These are phyloP conservation scores for Ennomos fuscantarius DNA, from an alignment of 2,888 invertebrate species.

Conservation along the genomic window DNA sequence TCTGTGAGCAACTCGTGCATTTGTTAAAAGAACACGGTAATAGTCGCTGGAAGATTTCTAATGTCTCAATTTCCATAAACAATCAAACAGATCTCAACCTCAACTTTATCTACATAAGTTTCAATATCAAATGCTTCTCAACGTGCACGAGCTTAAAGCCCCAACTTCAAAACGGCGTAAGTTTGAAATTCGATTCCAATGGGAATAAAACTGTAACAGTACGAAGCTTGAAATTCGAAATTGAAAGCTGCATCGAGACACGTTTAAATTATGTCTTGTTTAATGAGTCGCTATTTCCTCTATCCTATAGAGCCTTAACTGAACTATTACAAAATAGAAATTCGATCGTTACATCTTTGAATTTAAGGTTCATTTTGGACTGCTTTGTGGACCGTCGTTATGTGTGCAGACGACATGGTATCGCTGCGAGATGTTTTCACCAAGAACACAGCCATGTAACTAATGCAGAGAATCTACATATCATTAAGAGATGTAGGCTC, in stretches of 20 bases:
- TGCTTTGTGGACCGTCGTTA: conserved; percentile 40
- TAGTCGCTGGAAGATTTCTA: conserved; percentile 81
- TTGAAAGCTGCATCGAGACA: conserved; percentile 48
- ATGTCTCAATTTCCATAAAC: conserved; percentile 78
- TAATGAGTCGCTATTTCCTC: conserved; percentile 75
- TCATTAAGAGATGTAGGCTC: conserved; percentile 83
- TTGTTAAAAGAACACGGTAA: conserved; percentile 84
- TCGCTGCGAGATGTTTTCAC: conserved; percentile 81
- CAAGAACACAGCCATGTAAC: conserved; percentile 83
- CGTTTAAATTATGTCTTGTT: conserved; percentile 84
- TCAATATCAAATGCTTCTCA: conserved; percentile 46
- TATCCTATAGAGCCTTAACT: conserved; percentile 45
- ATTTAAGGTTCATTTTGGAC: conserved; percentile 41
- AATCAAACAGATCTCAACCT: conserved; percentile 50
- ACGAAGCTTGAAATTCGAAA: conserved; percentile 49
- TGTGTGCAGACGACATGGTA: conserved; percentile 40
- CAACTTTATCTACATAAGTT: conserved; percentile 39
- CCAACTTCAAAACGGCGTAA: conserved; percentile 56
- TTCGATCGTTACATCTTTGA: conserved; percentile 24
- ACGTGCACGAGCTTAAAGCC: conserved; percentile 60
- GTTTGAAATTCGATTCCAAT: conserved; percentile 34
- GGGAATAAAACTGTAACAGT: conserved; percentile 52
- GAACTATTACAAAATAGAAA: conserved; percentile 20
- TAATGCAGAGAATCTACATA: conserved; percentile 84
- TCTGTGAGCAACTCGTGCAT: conserved; percentile 74